phyloP scores from a whole-genome alignment of 2,888 invertebrate species.

The Bimastos eiseni region DNA sequence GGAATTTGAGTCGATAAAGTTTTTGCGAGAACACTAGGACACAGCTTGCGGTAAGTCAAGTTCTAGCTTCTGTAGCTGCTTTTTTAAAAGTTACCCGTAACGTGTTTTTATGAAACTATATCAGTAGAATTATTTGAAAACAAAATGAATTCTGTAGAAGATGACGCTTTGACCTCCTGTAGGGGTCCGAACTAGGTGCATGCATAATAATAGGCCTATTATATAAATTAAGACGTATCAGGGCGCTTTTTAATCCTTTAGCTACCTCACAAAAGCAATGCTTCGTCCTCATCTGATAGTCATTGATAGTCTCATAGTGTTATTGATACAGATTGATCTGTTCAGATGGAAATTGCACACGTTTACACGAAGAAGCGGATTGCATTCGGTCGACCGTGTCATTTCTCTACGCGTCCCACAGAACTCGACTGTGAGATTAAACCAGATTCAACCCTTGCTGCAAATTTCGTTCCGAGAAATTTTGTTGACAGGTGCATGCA shows the following conservation, averaged over 20 bases:
- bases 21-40: background rate
- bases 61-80: background rate
- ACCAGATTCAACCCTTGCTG: conserved; percentile 56
- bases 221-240: no score
- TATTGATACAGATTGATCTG: background rate
- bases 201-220: no score
- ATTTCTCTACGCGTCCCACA: conserved; percentile 62
- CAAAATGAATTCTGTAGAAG: no score
- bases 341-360: conserved; percentile 62
- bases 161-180: no score
- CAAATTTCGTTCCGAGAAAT: conserved; percentile 61
- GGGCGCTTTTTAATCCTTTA: no score
- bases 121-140: no score
- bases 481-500: conserved; percentile 62
- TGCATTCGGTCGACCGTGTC: conserved; percentile 63
- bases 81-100: background rate
- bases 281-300: no score
- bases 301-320: background rate
- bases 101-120: no score
- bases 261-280: no score
- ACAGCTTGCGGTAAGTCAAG: background rate
- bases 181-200: no score
- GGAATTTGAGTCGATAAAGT: background rate
- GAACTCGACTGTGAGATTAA: conserved; percentile 63
- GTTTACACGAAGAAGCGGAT: conserved; percentile 63